phyloP scores from a whole-genome alignment of 2,113 vertebrate species.

The Chlorocebus sabaeus region DNA sequence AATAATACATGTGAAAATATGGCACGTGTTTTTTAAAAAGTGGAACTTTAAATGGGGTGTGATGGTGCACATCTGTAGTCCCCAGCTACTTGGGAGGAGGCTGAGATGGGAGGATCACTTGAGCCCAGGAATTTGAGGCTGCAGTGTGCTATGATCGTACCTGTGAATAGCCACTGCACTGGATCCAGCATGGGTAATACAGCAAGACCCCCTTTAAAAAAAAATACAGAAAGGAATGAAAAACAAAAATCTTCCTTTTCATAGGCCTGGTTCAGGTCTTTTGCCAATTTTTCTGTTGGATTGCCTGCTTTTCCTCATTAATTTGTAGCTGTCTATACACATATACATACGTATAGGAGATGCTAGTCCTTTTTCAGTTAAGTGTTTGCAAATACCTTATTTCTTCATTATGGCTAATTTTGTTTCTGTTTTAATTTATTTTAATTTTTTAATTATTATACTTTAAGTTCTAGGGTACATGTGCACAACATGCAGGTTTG shows the following conservation, averaged over 20 bases:
- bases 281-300: neutral
- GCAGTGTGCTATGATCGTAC: neutral
- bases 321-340: neutral
- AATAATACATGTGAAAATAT: neutral
- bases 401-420: neutral
- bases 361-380: neutral
- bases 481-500: no score
- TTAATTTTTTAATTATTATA: no score
- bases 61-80: neutral
- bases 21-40: neutral
- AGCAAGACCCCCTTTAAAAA: neutral
- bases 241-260: neutral
- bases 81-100: neutral
- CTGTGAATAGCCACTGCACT: neutral
- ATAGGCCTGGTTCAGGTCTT: neutral
- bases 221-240: neutral
- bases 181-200: neutral
- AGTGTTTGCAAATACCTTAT: neutral
- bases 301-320: neutral
- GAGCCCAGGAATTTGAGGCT: neutral
- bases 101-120: neutral
- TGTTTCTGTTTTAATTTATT: neutral
- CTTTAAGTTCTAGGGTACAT: no score
- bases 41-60: neutral
- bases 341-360: neutral